Evolutionary conservation across 30 jellyfish, hydroid and myxozoan species (phyloP), one percentile per base, ranked within the genome.

Genomic region (Cassiopea xamachana): DNA sequence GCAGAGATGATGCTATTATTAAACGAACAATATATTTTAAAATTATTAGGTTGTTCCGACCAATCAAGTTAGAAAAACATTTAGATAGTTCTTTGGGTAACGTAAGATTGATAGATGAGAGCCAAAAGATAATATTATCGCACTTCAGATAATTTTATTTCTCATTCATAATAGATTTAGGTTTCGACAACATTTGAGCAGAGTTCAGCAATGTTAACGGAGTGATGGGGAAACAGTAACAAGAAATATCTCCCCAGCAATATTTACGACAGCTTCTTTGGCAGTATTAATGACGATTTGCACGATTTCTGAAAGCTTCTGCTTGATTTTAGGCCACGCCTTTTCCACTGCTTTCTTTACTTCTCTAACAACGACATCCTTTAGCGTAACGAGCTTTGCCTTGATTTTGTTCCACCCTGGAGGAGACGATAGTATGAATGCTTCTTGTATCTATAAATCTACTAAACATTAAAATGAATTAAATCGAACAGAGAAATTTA

Each of bases 241-340:
- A 17, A 84, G 92, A 74, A 84, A 15, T 7, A 82, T 62, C 68
- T 84, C 69, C 14, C 92, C 92, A 10, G 92, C 92, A 50, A 84
- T 74, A 71, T 71, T 74, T 46, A 84, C 81, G 39, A 70, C 50
- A 43, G 86, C 92, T 58, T 84, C 73, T 55, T 84, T 84, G 1
- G 92, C 92, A 17, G 92, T 62, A 64, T 74, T 74, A 50, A 84
- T 2, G 86, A 84, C 45, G 69, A 84, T 84, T 43, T 70, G 79
- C 50, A 72, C 86, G n/a, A 84, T 71, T 60, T 84, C 92, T 7
- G 62, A 47, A 13, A 84, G 71, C 49, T 84, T 84, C 79, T 84
- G 48, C 45, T 51, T 71, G 60, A 84, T 84, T 79, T 69, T 45
- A 16, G 92, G 92, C 85, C 74, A 27, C 67, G 58, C 75, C 9